phyloP scores from a whole-genome alignment of 2,888 invertebrate genomes.

The Deilephila porcellus region DNA sequence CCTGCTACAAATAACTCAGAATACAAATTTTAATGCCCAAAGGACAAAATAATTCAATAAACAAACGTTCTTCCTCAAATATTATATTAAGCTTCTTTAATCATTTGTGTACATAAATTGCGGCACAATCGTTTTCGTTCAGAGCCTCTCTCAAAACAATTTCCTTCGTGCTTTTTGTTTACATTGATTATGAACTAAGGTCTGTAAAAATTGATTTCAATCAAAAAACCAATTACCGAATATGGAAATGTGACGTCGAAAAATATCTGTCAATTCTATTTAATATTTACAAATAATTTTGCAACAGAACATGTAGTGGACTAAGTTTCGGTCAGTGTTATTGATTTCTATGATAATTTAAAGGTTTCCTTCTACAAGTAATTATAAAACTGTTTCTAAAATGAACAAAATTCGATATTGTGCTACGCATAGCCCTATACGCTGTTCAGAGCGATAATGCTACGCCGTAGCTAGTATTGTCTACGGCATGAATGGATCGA shows the following conservation, averaged over 20 bases:
- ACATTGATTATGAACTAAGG: constrained; percentile 2
- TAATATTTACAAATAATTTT: constrained; percentile 7
- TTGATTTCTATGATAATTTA: too few species aligned
- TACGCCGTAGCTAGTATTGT: too few species aligned
- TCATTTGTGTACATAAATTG: constrained; percentile 6
- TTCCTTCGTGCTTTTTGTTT: neutral
- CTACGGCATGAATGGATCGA: too few species aligned
- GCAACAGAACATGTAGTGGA: too few species aligned
- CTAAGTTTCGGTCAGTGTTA: too few species aligned
- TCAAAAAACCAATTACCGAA: neutral
- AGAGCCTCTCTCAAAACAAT: neutral
- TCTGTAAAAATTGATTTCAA: neutral
- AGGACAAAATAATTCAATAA: constrained; percentile 9
- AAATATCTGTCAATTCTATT: neutral
- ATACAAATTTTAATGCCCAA: neutral
- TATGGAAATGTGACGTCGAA: neutral
- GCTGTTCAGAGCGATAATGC: too few species aligned
- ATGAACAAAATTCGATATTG: too few species aligned
- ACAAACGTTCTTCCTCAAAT: neutral
- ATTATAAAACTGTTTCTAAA: too few species aligned
- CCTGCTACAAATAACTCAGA: neutral
- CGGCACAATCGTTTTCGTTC: neutral
- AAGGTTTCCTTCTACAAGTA: too few species aligned
- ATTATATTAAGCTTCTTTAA: constrained; percentile 9
- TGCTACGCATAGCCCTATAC: too few species aligned